These are phyloP conservation scores for Tupaia chinensis DNA, from an alignment of 2,113 vertebrate genomes.

Conservation along the genomic window DNA sequence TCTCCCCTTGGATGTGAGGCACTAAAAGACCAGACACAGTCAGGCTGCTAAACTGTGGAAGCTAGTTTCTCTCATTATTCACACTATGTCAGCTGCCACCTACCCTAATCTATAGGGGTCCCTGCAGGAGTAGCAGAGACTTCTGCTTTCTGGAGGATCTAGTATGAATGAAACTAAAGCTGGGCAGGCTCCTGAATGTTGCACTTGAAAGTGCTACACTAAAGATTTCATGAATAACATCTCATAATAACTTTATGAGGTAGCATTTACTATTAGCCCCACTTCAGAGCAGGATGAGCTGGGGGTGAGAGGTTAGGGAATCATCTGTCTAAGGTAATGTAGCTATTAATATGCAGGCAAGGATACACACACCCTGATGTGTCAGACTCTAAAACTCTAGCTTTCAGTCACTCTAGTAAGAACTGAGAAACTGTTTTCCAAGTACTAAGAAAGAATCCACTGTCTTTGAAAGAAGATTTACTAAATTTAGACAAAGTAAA, in stretches of 20 bases:
- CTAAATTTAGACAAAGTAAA: conserved; percentile 43
- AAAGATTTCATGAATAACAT: not conserved
- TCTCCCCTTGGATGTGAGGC: conserved; percentile 88
- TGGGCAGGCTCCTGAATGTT: not conserved
- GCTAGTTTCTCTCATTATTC: not conserved
- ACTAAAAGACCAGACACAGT: conserved; percentile 86
- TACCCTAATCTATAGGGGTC: not conserved
- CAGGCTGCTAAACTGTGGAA: not conserved
- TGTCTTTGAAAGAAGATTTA: conserved; percentile 17
- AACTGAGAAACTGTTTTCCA: conserved; percentile 8
- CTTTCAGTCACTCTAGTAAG: not conserved
- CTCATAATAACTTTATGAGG: not conserved
- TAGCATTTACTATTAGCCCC: not conserved
- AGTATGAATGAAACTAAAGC: conserved; percentile 10
- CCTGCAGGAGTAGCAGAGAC: not conserved
- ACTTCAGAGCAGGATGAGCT: conserved; percentile 1
- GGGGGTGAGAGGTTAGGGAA: not conserved
- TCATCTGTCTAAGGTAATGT: not conserved
- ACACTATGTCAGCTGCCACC: not conserved
- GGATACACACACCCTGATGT: not conserved
- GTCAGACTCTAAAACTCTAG: not conserved
- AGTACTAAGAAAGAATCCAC: not conserved
- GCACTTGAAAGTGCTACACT: not conserved
- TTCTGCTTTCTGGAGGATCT: not conserved
- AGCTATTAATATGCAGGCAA: not conserved